Evolutionary conservation across 2,888 invertebrate genomes (phyloP), one percentile per base, ranked within the genome.

Genomic region (Gymnosoma rotundatum): DNA sequence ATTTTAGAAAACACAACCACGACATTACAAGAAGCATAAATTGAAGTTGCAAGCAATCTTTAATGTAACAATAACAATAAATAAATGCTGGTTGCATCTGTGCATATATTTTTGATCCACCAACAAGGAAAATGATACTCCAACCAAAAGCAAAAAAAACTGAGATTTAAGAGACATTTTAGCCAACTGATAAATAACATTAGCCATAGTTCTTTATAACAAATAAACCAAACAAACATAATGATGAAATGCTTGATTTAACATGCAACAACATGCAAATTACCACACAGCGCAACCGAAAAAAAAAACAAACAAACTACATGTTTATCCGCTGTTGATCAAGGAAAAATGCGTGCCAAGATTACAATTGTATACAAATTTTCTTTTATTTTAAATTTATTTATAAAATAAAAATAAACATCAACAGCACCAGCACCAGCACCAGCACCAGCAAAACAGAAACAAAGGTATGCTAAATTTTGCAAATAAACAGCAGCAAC

Each of bases 181-280:
- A 48, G 21, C 63, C 61, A 79, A 79, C 85, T 83, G 85, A 83
- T 85, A 75, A 83, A n/a, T 21, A 60, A 50, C 70, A 58, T 69
- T 56, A 56, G 36, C 61, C 9, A 20, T 45, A 45, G 48, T 14
- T 9, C 8, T 50, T 2, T 16, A 66, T 20, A 66, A 58, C 50
- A 60, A 66, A 70, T 64, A 70, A 67, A 48, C 45, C 54, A 80
- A 63, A 82, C 74, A 75, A 75, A 83, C 79, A 83, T 84, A 86
- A 87, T 88, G 88, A 88, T 88, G 88, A 87, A 88, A 88, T 88
- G 88, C 88, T 82, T 85, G 79, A 86, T 87, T 87, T 86, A 85
- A 86, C 87, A 87, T 87, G 78, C 86, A 86, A 73, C 78, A 83
- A 78, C 81, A 84, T 82, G 85, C 82, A 82, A 85, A 85, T 82